Base-by-base conservation (phyloP, 2,888 invertebrate genomes). In the Phorcus lineatus region DNA sequence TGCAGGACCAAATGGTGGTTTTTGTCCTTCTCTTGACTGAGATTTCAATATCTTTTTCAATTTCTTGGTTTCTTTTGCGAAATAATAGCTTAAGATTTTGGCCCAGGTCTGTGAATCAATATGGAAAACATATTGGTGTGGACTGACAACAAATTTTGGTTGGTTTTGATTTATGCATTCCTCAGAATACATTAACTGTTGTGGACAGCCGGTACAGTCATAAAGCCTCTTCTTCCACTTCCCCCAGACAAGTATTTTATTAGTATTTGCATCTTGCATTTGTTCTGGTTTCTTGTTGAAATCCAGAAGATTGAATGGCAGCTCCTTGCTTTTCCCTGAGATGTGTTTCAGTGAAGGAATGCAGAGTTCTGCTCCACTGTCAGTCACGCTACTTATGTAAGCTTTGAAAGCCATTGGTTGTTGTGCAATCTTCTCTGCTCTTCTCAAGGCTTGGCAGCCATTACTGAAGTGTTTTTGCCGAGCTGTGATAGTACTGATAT, bases 191-290 rank as follows among this genome's bases (percentile, higher is more conserved):
- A 3, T n/a, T 24, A 57, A 7, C n/a, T 17, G 57, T n/a, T 19
- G 13, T 57, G 57, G 31, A 47, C 47, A 40, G 11, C 74, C 47
- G n/a, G 40, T 74, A 22, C 24, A 24, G 36, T 80, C 55, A 77
- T 86, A 87, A 9, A 86, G 22, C 47, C 85, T 80, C 67, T 81
- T 86, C 28, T 81, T 85, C 88, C 88, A 88, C 11, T 67, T 62
- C 6, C 83, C 81, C 16, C 54, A 82, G 9, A 85, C 79, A 7
- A 74, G 80, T n/a, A 83, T 66, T 22, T 67, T 74, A n/a, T 80
- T 57, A n/a, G 79, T 80, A 9, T 62, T 57, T 1, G 78, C 74
- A 53, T 84, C 85, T n/a, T 78, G 76, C 16, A 54, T 19, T 0
- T 84, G 55, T 24, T 78, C 66, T 11, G 88, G 88, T 78, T 84